Evolutionary conservation across 2,797 vertebrate species (phyloP), one percentile per base, ranked within the genome.

Genomic region (Lycodopsis pacificus): DNA sequence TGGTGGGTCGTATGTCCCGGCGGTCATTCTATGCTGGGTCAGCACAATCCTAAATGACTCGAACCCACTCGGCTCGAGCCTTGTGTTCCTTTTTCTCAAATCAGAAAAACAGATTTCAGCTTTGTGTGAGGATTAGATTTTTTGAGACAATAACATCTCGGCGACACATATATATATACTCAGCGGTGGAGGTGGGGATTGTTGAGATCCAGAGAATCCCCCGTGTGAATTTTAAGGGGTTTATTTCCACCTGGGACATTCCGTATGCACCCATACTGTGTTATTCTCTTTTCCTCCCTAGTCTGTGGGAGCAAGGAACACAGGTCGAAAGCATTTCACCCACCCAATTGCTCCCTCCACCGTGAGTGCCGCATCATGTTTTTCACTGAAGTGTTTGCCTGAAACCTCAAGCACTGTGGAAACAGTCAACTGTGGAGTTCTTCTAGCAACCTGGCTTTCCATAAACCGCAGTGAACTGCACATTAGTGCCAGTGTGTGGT

Each of bases 391-490:
- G 78, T 77, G 85, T 89, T 89, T 88, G 70, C 83, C 86, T 90
- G 58, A 81, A 86, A 83, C 84, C 77, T 86, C 74, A 76, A 85
- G 77, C 77, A 46, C 70, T 62, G 78, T 81, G 70, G 87, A 89
- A 86, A 83, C 73, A 85, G 81, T 73, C 87, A 73, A 59, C 73
- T 76, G 67, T 57, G 51, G 80, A 90, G 76, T 88, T 72, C 76
- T 85, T 70, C 76, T 51, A 87, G 80, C 85, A 88, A 82, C 83
- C 86, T 73, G 66, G 64, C 78, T 86, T 82, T 88, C 80, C 78
- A 87, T 90, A 91, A 91, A 92, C 81, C 71, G 73, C 87, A 89
- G 88, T 89, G 63, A 90, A 84, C 49, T 53, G 67, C 71, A 83
- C 77, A 90, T 90, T 85, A 89, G 70, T 83, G 86, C 81, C 82